These are phyloP conservation scores for Hiodon tergisus DNA, from an alignment of 2,113 vertebrate genomes.

Conservation along the genomic window DNA sequence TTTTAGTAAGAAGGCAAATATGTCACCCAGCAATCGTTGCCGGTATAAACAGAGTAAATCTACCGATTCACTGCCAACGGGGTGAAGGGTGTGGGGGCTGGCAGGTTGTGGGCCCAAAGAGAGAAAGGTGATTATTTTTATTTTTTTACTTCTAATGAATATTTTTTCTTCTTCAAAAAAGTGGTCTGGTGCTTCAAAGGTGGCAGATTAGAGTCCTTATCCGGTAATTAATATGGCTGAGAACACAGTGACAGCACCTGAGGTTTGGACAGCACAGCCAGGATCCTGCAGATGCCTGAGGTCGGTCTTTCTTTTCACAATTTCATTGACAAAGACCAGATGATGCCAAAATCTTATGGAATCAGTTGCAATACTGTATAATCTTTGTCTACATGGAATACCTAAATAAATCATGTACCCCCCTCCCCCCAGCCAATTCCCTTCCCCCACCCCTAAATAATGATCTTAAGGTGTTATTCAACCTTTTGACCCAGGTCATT, in stretches of 20 bases:
- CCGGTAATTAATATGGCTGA: constrained; percentile 95
- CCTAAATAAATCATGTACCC: constrained; percentile 17
- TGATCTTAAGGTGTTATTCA: constrained; percentile 66
- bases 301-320: constrained; percentile 66
- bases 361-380: constrained; percentile 53
- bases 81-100: not conserved
- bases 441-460: constrained; percentile 55
- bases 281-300: constrained; percentile 74
- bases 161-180: constrained; percentile 69
- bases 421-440: constrained; percentile 34
- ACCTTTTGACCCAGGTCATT: constrained; percentile 74
- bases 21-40: constrained; percentile 59
- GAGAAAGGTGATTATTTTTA: constrained; percentile 24
- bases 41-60: constrained; percentile 65
- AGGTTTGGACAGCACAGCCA: constrained; percentile 73
- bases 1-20: constrained; percentile 64
- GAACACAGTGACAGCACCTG: constrained; percentile 82
- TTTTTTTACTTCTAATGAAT: constrained; percentile 72
- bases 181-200: constrained; percentile 87
- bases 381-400: constrained; percentile 32
- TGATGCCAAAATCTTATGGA: constrained; percentile 52
- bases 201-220: constrained; percentile 88
- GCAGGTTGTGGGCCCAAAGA: constrained; percentile 49
- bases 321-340: constrained; percentile 58
- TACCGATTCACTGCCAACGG: constrained; percentile 56